Base-by-base conservation (phyloP, 2,797 vertebrate genomes). In the Sphenodon punctatus region DNA sequence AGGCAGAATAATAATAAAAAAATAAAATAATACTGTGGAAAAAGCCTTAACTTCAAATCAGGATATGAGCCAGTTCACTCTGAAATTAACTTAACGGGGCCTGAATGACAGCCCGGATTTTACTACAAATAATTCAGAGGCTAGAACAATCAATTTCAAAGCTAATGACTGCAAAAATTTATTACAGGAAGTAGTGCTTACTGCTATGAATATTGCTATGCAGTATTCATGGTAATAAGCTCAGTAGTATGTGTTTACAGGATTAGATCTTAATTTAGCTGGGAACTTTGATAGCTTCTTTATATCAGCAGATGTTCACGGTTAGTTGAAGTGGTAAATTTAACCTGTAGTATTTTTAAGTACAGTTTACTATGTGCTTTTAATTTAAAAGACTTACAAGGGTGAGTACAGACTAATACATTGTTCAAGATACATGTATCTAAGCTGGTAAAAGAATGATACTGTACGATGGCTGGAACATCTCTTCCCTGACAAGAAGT, bases 61-160 rank as follows among this genome's bases (percentile, higher is more conserved):
- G 63, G 75, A 49, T 27, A 59, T 73, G 25, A 83, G 59, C 36
- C 43, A 55, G 49, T 70, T 88, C 89, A 84, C 67, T 64, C 71
- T 84, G 56, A 27, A 87, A 78, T 88, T 90, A 82, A 82, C 75
- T 32, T 73, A 42, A 27, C 30, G 14, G 27, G 75, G 48, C 78
- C 74, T 68, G 55, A 70, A 63, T 79, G 25, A 46, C 14, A 67
- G 25, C 43, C 16, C 2, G 70, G 34, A 30, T 85, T 84, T 84
- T 87, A 85, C 85, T 87, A 78, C 56, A 32, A 80, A 11, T 36
- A 12, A 82, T 84, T 87, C 67, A 68, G 56, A 73, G 71, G n/a
- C 23, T 66, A 51, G 63, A 53, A 41, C 46, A 32, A 38, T 89
- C 88, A 91, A 46, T 55, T 45, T 19, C 39, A 60, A 71, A 89